phyloP scores from a whole-genome alignment of 2,113 vertebrate genomes.

The Eulemur macaco region DNA sequence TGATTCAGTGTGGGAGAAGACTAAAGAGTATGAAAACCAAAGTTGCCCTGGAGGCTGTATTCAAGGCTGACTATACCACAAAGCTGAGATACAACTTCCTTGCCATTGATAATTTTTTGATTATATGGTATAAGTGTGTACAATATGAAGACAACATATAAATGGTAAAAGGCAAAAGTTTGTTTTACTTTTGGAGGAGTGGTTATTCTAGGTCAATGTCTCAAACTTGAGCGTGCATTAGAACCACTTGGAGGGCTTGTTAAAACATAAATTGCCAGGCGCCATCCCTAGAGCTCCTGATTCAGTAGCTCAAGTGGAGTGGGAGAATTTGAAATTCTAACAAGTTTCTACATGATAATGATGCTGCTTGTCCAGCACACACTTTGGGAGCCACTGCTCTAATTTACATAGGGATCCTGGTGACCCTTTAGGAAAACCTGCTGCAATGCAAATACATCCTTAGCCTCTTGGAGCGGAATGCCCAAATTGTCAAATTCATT shows the following conservation, averaged over 20 bases:
- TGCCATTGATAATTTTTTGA: background rate
- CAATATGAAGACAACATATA: background rate
- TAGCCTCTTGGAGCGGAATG: slow-evolving; percentile 56
- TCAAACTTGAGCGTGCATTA: background rate
- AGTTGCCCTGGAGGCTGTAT: background rate
- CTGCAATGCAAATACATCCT: slow-evolving; percentile 58
- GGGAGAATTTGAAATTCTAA: background rate
- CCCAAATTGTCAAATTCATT: slow-evolving; percentile 77
- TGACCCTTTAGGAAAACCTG: background rate
- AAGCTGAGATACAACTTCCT: background rate
- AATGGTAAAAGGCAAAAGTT: background rate
- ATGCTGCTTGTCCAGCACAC: background rate
- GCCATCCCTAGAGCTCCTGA: background rate
- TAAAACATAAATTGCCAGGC: background rate
- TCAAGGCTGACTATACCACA: background rate
- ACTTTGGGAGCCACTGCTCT: background rate
- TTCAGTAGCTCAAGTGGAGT: background rate
- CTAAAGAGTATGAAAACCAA: background rate
- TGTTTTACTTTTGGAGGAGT: background rate
- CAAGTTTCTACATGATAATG: background rate
- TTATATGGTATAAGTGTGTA: background rate
- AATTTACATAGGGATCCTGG: background rate
- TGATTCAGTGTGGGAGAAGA: background rate
- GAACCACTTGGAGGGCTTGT: background rate
- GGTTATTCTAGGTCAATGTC: background rate